Evolutionary conservation across 2,113 vertebrate species (phyloP), one percentile per base, ranked within the genome.

Genomic region (Collichthys lucidus): DNA sequence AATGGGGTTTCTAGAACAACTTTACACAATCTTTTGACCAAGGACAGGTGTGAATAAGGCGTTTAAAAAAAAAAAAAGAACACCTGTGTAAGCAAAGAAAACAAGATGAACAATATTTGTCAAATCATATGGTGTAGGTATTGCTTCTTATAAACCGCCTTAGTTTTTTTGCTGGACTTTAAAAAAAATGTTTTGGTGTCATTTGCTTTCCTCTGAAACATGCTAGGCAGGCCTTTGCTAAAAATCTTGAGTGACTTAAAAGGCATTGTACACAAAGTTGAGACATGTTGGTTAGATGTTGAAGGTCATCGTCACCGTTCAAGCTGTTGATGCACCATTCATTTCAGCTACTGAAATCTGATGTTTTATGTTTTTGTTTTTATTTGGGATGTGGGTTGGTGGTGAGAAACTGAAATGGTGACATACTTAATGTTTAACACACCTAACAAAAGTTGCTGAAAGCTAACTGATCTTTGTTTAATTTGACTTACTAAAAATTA

Each of bases 151-250:
- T 95, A 93, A 96, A 95, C 94, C 93, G 94, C 95, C 96, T 95
- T 96, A 88, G 94, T 95, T 96, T 94, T 93, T 93, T 75, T 94
- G 95, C 96, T 96, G 96, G 96, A 96, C 94, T 94, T 95, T 95
- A 93, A 80, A 29, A 74, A 40, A 40, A 40, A 40, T 94, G 88
- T 86, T 96, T 94, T 94, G 95, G 95, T 97, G 94, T 97, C 95
- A 96, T 96, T 93, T 96, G 94, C 96, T 96, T 95, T 94, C 89
- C 92, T 97, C 96, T 96, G 95, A 96, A 94, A 95, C 90, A 94
- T 94, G 91, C 91, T 94, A 89, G 89, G 91, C 91, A 92, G 91
- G 93, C 91, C 88, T 91, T 94, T 78, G 93, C 90, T 92, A 93
- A 94, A 94, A 94, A 95, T 93, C 89, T 94, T 86, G 93, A 95